These are phyloP conservation scores for Ceramica pisi DNA, from an alignment of 2,888 invertebrate genomes.

Conservation along the genomic window DNA sequence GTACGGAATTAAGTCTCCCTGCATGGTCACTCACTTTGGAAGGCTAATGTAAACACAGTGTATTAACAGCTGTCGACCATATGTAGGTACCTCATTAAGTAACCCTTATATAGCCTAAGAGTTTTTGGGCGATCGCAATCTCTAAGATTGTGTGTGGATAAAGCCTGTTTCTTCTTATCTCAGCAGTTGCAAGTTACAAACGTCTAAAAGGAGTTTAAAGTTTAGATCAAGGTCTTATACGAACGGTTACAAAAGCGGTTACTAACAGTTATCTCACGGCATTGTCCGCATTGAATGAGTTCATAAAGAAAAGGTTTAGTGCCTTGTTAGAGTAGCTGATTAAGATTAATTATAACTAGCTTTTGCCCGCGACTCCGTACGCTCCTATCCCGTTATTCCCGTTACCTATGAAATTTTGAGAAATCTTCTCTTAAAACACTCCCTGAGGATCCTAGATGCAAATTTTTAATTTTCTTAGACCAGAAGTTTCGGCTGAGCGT, in stretches of 20 bases:
- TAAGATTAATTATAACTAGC: slow-evolving; percentile 20
- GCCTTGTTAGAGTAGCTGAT: slow-evolving; percentile 30
- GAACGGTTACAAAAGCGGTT: slow-evolving; percentile 57
- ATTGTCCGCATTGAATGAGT: slow-evolving; percentile 53
- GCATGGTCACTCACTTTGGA: slow-evolving; percentile 1
- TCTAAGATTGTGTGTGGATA: slow-evolving; percentile 37
- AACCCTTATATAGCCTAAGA: slow-evolving; percentile 32
- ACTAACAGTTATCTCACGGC: slow-evolving; percentile 47
- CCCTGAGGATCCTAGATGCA: too few relatives aligned
- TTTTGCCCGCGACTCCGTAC: too few relatives aligned
- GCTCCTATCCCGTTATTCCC: too few relatives aligned
- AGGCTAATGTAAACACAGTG: not conserved
- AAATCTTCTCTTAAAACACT: too few relatives aligned
- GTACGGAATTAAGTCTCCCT: not conserved
- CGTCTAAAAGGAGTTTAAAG: slow-evolving; percentile 48
- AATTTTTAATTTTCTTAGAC: too few relatives aligned
- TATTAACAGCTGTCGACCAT: slow-evolving; percentile 9
- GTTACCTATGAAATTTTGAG: too few relatives aligned
- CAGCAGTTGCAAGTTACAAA: slow-evolving; percentile 25
- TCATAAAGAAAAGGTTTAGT: slow-evolving; percentile 38
- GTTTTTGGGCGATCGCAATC: slow-evolving; percentile 56
- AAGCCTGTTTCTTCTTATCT: slow-evolving; percentile 42
- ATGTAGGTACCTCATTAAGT: slow-evolving; percentile 45
- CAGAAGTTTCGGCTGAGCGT: too few relatives aligned
- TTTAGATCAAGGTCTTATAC: slow-evolving; percentile 61